Conservation (phyloP, 64 coral and sea anemone species). For the Cladopsammia gracilis region DNA sequence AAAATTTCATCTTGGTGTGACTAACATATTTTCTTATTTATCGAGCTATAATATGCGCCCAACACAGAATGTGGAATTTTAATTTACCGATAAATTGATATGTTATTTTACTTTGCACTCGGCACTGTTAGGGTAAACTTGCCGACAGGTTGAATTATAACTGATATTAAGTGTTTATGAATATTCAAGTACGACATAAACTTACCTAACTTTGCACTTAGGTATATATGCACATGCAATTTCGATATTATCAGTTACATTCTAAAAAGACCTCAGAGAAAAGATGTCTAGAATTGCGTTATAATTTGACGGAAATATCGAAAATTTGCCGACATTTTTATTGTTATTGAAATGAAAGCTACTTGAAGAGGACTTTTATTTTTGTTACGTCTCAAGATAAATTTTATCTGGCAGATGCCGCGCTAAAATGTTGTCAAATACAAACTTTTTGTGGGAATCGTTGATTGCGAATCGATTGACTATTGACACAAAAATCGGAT, state of each 20-base stretch:
- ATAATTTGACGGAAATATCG: constrained; percentile 31
- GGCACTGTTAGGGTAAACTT: not conserved
- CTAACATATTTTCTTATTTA: not conserved
- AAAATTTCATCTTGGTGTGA: not conserved
- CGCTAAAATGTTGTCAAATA: not conserved
- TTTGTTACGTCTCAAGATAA: not conserved
- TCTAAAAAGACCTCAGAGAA: not conserved
- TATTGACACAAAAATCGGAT: not conserved
- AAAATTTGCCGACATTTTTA: not conserved
- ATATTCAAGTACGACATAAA: not conserved
- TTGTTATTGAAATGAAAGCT: constrained; percentile 51
- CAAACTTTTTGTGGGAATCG: not conserved
- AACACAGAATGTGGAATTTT: not conserved
- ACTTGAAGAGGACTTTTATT: constrained; percentile 5
- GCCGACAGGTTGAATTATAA: too few relatives aligned
- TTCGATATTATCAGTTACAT: not conserved
- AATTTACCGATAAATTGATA: not conserved
- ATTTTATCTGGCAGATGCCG: not conserved
- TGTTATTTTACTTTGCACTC: not conserved
- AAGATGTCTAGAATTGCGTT: not conserved
- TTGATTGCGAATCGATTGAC: not conserved
- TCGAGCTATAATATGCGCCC: not conserved
- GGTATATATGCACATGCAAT: too few relatives aligned
- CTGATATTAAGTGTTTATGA: not conserved
- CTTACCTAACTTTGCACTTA: too few relatives aligned